Percentiles rank a stretch among this genome's conserved stretches.
Conservation (phyloP, 2,888 invertebrate genomes). For the Entomobrya proxima region DNA sequence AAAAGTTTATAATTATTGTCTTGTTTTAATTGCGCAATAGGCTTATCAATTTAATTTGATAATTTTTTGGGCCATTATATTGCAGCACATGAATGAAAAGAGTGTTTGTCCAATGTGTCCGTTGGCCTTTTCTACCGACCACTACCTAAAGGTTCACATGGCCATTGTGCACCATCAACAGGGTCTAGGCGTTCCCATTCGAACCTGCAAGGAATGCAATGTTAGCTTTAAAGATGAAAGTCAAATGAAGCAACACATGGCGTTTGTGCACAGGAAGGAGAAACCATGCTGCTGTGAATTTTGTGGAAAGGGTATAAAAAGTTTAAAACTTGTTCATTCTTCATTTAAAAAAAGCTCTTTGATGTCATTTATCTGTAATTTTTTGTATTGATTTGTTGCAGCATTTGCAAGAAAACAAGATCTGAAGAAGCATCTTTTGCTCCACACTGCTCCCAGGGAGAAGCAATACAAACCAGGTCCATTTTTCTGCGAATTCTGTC, state of each 20-base stretch:
- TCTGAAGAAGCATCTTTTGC: constrained; percentile 19
- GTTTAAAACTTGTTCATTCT: background rate
- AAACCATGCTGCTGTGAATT: constrained; percentile 16
- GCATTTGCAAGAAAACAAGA: background rate
- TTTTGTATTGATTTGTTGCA: background rate
- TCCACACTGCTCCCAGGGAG: constrained; percentile 45
- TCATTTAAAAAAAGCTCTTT: background rate
- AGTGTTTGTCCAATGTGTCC: background rate
- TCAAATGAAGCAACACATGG: background rate
- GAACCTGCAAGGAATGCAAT: constrained; percentile 4
- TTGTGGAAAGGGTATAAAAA: constrained; percentile 39
- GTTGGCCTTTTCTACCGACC: background rate
- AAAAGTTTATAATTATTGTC: background rate
- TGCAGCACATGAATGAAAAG: constrained; percentile 14
- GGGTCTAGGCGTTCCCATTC: background rate
- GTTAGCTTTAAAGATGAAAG: background rate
- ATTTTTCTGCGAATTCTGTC: constrained; percentile 41
- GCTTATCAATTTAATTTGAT: background rate
- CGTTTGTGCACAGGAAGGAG: background rate
- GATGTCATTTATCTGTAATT: background rate
- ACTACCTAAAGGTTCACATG: background rate
- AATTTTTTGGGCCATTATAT: background rate
- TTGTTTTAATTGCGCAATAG: background rate
- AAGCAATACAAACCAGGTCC: constrained; percentile 47
- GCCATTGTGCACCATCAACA: background rate